Conservation (phyloP, 2,888 invertebrate genomes). For the Pachliopta kotzebuea region DNA sequence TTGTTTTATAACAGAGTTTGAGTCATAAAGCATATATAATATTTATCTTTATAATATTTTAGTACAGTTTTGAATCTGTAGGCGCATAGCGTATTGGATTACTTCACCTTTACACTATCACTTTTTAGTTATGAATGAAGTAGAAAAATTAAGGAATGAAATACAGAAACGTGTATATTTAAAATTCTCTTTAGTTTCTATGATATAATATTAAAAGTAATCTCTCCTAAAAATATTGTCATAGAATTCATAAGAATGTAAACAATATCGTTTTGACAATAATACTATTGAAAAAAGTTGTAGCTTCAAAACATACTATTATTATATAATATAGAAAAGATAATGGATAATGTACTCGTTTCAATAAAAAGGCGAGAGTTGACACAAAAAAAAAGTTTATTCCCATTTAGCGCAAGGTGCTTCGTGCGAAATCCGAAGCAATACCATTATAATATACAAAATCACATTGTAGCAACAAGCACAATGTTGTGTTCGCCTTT, state of each 20-base stretch:
- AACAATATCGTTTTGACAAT: too few relatives aligned
- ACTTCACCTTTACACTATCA: too few relatives aligned
- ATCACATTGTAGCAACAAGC: slow-evolving; percentile 4
- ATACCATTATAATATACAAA: slow-evolving; percentile 10
- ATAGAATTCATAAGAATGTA: too few relatives aligned
- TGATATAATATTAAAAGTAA: too few relatives aligned
- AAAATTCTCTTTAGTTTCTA: too few relatives aligned
- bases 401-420: not conserved
- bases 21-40: not conserved
- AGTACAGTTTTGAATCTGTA: not conserved
- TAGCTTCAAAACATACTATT: not conserved
- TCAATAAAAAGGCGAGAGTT: not conserved
- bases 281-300: too few relatives aligned
- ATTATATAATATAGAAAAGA: too few relatives aligned
- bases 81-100: not conserved
- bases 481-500: slow-evolving; percentile 14
- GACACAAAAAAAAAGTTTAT: slow-evolving; percentile 1
- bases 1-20: not conserved
- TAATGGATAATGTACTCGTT: not conserved
- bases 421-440: not conserved
- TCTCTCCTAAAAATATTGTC: too few relatives aligned
- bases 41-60: not conserved
- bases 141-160: too few relatives aligned
- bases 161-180: too few relatives aligned
- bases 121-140: too few relatives aligned